These are phyloP conservation scores for Plutella xylostella DNA, from an alignment of 2,888 invertebrate species.

Conservation along the genomic window DNA sequence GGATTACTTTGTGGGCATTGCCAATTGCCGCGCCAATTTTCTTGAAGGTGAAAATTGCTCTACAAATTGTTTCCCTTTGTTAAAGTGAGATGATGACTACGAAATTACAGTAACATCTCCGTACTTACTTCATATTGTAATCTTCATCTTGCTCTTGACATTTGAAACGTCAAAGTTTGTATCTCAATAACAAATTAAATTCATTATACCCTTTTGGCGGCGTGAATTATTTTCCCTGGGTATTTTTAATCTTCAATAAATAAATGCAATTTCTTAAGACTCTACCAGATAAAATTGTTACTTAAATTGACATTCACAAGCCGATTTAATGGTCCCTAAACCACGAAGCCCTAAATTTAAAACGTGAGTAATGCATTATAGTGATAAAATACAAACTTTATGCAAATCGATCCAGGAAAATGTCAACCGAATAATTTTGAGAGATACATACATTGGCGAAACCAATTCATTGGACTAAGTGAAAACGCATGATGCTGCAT, in stretches of 20 bases:
- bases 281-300: conserved; percentile 1
- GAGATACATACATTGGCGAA: background rate
- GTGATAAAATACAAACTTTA: background rate
- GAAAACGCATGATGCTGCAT: too few species aligned
- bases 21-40: conserved; percentile 36
- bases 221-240: background rate
- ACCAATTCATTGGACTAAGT: too few species aligned
- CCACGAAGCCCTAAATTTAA: background rate
- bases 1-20: conserved; percentile 31
- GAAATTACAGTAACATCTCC: too few species aligned
- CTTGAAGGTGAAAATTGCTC: conserved; percentile 47
- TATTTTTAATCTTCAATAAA: background rate
- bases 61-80: conserved; percentile 23
- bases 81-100: background rate
- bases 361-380: background rate
- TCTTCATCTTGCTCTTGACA: background rate
- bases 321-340: conserved; percentile 1
- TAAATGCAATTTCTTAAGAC: background rate
- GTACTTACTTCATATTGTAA: background rate
- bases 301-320: background rate
- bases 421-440: background rate
- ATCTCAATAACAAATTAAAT: background rate
- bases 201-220: background rate
- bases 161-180: background rate
- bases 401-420: background rate